Percentiles rank a stretch among this genome's conserved stretches.
These are phyloP conservation scores for Dendroctonus ponderosae DNA, from an alignment of 1,140 invertebrate genomes.

Conservation along the genomic window DNA sequence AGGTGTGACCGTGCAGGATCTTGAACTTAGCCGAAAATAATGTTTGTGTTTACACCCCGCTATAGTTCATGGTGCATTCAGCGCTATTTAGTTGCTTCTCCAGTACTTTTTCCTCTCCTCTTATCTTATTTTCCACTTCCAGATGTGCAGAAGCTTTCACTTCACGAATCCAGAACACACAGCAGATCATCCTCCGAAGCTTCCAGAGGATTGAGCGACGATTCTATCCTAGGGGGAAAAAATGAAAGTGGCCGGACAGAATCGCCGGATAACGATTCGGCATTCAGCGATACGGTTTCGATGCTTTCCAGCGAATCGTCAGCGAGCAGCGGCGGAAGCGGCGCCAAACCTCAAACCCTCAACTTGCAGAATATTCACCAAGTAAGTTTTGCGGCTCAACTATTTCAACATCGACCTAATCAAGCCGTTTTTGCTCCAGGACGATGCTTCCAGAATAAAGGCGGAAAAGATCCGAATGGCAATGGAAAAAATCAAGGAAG, in stretches of 20 bases:
- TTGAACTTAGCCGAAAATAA: conserved; percentile 24
- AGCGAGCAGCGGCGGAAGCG: conserved; percentile 76
- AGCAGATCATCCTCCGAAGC: conserved; percentile 55
- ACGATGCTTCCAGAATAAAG: conserved; percentile 63
- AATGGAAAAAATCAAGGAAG: conserved; percentile 94
- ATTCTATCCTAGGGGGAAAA: conserved; percentile 43
- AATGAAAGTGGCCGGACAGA: conserved; percentile 66
- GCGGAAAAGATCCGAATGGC: conserved; percentile 95
- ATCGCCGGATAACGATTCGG: conserved; percentile 95
- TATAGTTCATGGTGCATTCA: not conserved
- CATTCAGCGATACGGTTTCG: conserved; percentile 94
- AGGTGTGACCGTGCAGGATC: conserved; percentile 15
- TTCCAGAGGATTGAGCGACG: conserved; percentile 49
- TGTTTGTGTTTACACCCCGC: not conserved
- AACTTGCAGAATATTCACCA: conserved; percentile 42
- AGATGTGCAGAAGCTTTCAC: conserved; percentile 45
- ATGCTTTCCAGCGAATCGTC: conserved; percentile 88
- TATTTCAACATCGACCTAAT: not conserved
- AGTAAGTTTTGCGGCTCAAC: conserved; percentile 28
- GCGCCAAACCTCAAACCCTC: conserved; percentile 55
- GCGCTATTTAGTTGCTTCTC: no score
- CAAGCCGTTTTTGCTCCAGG: conserved; percentile 30
- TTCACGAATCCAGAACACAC: conserved; percentile 52
- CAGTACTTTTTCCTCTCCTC: no score
- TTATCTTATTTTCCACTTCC: conserved; percentile 34